Conservation (phyloP, 2,797 vertebrate species). For the Denticeps clupeoides region DNA sequence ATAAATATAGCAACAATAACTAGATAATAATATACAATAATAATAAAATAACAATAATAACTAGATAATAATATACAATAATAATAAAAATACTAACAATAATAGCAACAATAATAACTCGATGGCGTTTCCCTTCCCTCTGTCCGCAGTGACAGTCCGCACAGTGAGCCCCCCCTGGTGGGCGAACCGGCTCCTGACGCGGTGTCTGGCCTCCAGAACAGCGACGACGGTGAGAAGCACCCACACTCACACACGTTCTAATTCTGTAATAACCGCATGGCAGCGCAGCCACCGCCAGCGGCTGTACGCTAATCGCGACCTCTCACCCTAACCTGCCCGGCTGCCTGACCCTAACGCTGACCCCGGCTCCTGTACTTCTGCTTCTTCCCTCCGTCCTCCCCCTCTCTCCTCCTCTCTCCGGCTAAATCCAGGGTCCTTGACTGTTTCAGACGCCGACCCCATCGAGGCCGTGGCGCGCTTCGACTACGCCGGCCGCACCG, state of each 20-base stretch:
- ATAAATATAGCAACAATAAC: too few species aligned
- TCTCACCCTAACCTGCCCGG: conserved; percentile 4
- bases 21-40: too few species aligned
- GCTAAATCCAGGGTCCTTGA: conserved; percentile 48
- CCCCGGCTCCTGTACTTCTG: too few species aligned
- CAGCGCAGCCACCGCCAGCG: too few species aligned
- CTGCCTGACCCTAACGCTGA: conserved; percentile 20
- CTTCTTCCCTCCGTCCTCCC: neutral
- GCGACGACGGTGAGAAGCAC: conserved; percentile 75
- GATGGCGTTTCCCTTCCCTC: too few species aligned
- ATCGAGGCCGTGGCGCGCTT: conserved; percentile 85
- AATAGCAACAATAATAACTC: too few species aligned
- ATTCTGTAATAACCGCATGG: too few species aligned
- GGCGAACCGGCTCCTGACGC: conserved; percentile 78
- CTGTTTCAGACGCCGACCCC: conserved; percentile 78
- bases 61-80: too few species aligned
- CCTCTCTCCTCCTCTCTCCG: neutral
- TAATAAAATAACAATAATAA: too few species aligned
- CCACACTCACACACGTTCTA: conserved; percentile 2
- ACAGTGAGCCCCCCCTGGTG: conserved; percentile 78
- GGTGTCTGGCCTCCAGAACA: conserved; percentile 71
- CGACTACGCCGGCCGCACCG: conserved; percentile 82
- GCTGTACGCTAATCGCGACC: conserved; percentile 1
- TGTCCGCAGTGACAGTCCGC: conserved; percentile 74
- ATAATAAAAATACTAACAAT: too few species aligned